Conservation (phyloP, 2,113 vertebrate species). For the Tyto alba region DNA sequence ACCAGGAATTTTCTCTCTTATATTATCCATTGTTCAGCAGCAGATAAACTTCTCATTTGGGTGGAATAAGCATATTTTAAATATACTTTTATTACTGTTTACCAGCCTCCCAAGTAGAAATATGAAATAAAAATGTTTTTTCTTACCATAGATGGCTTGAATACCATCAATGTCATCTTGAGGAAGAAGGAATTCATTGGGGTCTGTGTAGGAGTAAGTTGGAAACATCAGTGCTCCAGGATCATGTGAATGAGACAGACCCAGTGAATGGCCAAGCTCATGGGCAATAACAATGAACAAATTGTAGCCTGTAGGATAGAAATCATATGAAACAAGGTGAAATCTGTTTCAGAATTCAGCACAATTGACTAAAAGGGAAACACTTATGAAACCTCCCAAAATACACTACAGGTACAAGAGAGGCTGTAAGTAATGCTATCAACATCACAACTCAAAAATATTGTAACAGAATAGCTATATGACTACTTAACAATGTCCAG, state of each 20-base stretch:
- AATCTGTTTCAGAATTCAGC: background rate
- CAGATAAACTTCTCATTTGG: background rate
- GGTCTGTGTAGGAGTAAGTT: slow-evolving; percentile 74
- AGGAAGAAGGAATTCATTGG: slow-evolving; percentile 76
- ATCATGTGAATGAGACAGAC: slow-evolving; percentile 85
- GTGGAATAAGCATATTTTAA: background rate
- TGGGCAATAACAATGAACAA: slow-evolving; percentile 91
- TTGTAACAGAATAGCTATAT: background rate
- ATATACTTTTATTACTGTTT: background rate
- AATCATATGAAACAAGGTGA: background rate
- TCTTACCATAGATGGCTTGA: slow-evolving; percentile 89
- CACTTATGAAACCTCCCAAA: background rate
- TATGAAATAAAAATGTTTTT: background rate
- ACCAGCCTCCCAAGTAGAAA: background rate
- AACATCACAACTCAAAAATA: background rate
- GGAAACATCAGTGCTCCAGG: slow-evolving; percentile 90
- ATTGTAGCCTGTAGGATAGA: slow-evolving; percentile 76
- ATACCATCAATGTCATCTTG: slow-evolving; percentile 89
- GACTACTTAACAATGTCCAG: background rate
- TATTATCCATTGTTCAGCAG: background rate
- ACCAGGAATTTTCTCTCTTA: background rate
- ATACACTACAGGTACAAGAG: background rate
- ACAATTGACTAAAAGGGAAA: background rate
- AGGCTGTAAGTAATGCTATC: background rate
- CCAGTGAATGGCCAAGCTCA: slow-evolving; percentile 92